Percentiles rank a stretch among this genome's conserved stretches.
phyloP scores from a whole-genome alignment of 2,113 vertebrate genomes.

The Megaceryle maxima region DNA sequence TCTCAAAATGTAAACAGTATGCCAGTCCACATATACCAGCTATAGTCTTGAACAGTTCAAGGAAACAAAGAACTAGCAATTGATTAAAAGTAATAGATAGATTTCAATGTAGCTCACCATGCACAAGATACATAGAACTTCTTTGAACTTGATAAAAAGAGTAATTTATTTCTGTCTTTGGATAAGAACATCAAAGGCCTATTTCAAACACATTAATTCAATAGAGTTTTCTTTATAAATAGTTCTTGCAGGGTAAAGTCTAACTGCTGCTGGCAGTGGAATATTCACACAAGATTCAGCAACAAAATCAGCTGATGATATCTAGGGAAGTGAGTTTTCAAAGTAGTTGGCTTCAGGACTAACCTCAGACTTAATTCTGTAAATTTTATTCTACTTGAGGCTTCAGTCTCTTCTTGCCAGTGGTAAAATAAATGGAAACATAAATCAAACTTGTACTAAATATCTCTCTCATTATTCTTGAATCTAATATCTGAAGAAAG shows the following conservation, averaged over 20 bases:
- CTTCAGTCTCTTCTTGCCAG: not conserved
- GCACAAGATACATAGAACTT: not conserved
- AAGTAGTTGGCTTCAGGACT: not conserved
- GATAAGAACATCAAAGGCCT: not conserved
- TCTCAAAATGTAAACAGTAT: not conserved
- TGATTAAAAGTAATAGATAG: not conserved
- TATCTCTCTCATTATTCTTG: not conserved
- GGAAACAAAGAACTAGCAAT: not conserved
- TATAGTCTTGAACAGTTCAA: not conserved
- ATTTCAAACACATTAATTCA: not conserved
- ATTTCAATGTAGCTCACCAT: not conserved
- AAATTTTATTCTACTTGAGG: not conserved
- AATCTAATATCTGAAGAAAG: not conserved
- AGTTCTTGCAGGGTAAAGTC: not conserved
- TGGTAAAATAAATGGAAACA: conserved; percentile 17
- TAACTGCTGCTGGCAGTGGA: not conserved
- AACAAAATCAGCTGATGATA: not conserved
- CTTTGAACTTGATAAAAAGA: not conserved
- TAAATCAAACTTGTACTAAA: conserved; percentile 7
- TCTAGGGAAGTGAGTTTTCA: not conserved
- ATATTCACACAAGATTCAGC: not conserved
- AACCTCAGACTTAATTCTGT: not conserved
- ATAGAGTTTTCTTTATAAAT: not conserved
- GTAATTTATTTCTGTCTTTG: not conserved
- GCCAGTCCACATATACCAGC: not conserved